phyloP scores from a whole-genome alignment of 1,140 invertebrate genomes.

The Steinernema khuongi region DNA sequence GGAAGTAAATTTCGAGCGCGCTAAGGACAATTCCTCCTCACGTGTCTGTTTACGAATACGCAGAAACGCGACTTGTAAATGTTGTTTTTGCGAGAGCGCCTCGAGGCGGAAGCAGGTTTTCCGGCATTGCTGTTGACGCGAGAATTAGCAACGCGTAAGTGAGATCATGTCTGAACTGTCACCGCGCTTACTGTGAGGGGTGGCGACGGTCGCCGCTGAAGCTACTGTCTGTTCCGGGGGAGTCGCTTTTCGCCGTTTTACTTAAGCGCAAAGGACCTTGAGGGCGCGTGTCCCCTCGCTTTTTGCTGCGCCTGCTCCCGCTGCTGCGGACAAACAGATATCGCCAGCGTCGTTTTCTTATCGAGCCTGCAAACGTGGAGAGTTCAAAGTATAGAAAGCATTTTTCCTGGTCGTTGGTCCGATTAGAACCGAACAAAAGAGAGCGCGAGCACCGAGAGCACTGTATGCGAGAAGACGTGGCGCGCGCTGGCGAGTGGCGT shows the following conservation, averaged over 20 bases:
- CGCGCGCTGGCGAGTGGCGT: not conserved
- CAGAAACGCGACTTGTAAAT: not conserved
- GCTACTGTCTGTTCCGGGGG: no score
- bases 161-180: not conserved
- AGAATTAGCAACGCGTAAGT: not conserved
- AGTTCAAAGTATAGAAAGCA: not conserved
- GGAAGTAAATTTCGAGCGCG: no score
- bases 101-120: constrained; percentile 2
- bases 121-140: not conserved
- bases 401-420: not conserved
- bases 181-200: no score
- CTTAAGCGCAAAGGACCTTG: no score
- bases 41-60: not conserved
- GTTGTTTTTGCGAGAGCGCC: not conserved
- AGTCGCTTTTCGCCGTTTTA: no score
- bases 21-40: not conserved
- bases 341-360: no score
- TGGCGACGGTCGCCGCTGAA: no score
- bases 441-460: not conserved
- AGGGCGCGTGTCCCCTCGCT: no score
- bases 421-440: not conserved
- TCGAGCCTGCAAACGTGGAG: not conserved
- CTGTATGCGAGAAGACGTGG: no score
- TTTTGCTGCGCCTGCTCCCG: not conserved
- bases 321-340: no score